These are phyloP conservation scores for Clarias magur DNA, from an alignment of 2,113 vertebrate species.

Conservation along the genomic window DNA sequence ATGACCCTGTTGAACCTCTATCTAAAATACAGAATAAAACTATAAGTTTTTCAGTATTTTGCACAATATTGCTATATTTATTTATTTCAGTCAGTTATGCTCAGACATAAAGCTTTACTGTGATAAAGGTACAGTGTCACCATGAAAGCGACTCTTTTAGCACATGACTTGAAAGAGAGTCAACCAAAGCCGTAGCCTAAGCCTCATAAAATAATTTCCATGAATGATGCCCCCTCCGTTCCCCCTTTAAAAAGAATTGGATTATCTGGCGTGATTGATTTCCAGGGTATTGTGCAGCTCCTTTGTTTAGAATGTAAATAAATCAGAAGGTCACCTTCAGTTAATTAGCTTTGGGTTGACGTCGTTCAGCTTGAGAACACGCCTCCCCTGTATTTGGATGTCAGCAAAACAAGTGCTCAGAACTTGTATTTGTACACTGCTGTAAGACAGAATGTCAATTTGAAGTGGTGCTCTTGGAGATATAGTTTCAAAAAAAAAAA, in stretches of 20 bases:
- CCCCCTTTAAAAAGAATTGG: conserved; percentile 41
- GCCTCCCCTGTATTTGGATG: too few relatives aligned
- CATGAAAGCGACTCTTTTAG: neutral
- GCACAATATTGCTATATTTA: neutral
- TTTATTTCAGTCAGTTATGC: neutral
- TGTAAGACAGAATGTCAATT: neutral
- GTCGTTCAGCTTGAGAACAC: neutral
- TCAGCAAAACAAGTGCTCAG: neutral
- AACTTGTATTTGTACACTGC: neutral
- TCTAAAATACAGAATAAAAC: neutral
- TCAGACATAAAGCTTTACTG: neutral
- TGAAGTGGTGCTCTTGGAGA: neutral
- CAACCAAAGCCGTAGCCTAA: neutral
- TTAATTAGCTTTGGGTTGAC: conserved; percentile 46
- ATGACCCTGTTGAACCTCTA: neutral
- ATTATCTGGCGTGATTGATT: conserved; percentile 55
- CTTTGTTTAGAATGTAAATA: conserved; percentile 56
- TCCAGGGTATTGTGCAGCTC: conserved; percentile 31
- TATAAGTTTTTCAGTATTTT: neutral
- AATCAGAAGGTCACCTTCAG: conserved; percentile 50
- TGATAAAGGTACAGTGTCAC: neutral
- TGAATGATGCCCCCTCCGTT: conserved; percentile 12
- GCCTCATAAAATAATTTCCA: conserved; percentile 30
- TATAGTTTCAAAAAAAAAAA: neutral
- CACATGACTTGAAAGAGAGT: conserved; percentile 10